Evolutionary conservation across 1,140 invertebrate genomes (phyloP).

Genomic region (Sitodiplosis mosellana): DNA sequence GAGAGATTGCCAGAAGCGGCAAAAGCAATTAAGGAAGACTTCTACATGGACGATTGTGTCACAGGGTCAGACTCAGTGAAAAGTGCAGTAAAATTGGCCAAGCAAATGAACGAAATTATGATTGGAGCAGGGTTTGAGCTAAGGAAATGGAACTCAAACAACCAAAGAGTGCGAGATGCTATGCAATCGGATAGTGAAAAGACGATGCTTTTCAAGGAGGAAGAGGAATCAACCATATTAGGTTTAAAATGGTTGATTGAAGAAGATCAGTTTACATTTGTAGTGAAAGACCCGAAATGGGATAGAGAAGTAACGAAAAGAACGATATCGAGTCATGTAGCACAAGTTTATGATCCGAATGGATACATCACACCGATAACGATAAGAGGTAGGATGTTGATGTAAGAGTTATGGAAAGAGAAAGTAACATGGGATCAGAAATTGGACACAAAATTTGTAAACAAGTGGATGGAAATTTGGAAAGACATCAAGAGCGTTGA

Average conservation of each 20-base stretch:
- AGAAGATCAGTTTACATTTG: slow-evolving; percentile 1
- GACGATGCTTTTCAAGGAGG: background rate
- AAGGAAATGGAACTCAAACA: slow-evolving; percentile 15
- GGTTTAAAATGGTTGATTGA: background rate
- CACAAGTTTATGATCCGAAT: too few species aligned
- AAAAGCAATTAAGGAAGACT: slow-evolving; percentile 9
- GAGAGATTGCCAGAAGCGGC: slow-evolving; percentile 10
- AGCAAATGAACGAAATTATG: slow-evolving; percentile 7
- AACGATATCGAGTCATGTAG: too few species aligned
- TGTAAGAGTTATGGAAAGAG: slow-evolving; percentile 17
- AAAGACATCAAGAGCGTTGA: background rate
- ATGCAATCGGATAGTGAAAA: too few species aligned
- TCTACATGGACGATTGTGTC: slow-evolving; percentile 24
- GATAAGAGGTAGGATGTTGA: slow-evolving; percentile 9
- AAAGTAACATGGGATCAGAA: slow-evolving; percentile 21
- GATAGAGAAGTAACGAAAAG: too few species aligned
- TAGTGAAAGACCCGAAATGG: background rate
- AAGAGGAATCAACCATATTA: background rate
- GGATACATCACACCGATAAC: too few species aligned
- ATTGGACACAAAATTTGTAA: slow-evolving; percentile 6
- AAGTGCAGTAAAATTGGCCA: slow-evolving; percentile 10
- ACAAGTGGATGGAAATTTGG: background rate
- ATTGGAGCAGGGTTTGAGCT: slow-evolving; percentile 15
- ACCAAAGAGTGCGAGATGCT: too few species aligned
- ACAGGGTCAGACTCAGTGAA: slow-evolving; percentile 7